Evolutionary conservation across 2,113 vertebrate species (phyloP).

Genomic region (Catharus bicknelli): DNA sequence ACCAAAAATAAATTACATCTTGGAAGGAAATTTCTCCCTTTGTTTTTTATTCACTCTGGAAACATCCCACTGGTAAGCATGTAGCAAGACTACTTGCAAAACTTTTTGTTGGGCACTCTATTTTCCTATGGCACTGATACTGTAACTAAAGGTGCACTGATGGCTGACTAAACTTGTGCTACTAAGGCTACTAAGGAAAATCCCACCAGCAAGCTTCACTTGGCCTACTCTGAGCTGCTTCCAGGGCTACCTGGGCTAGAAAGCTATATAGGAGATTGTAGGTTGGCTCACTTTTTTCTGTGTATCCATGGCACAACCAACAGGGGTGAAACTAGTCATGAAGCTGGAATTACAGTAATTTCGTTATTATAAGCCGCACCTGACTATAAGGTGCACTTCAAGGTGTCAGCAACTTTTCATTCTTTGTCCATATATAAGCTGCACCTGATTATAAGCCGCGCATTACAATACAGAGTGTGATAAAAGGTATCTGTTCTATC

Average conservation of each 20-base stretch:
- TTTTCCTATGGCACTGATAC: not conserved
- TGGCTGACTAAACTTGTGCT: not conserved
- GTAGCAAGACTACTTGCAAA: not conserved
- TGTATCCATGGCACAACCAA: not conserved
- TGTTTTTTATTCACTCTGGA: not conserved
- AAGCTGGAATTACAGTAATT: not conserved
- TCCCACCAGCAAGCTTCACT: not conserved
- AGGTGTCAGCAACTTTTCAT: no score
- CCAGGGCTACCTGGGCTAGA: not conserved
- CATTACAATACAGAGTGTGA: no score
- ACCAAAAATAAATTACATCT: accelerated
- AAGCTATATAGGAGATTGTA: not conserved
- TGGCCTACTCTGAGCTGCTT: not conserved
- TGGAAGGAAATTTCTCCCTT: not conserved
- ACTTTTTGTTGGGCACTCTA: accelerated
- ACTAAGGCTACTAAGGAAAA: not conserved
- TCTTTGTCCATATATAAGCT: no score
- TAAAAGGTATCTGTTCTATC: no score
- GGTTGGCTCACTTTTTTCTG: not conserved
- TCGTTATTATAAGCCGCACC: no score
- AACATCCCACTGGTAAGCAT: not conserved
- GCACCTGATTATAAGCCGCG: no score
- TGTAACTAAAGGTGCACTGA: not conserved
- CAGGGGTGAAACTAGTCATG: not conserved
- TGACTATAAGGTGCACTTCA: no score